Percentiles rank a stretch among this genome's conserved stretches.
These are phyloP conservation scores for Metopia argyrocephala DNA, from an alignment of 2,888 invertebrate species.

Conservation along the genomic window DNA sequence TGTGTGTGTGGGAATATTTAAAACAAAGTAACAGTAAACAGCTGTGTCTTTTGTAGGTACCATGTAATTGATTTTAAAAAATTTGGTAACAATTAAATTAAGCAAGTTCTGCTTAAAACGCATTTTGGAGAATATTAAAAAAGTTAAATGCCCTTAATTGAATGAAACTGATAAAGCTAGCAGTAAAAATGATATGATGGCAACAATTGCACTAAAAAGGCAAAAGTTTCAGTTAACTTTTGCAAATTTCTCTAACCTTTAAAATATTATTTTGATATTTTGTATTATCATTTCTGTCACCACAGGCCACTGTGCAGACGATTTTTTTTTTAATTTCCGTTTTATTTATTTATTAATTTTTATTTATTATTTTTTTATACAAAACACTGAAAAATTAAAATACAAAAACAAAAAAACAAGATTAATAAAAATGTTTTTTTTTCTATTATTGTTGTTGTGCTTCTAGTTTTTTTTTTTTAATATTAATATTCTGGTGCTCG, in stretches of 20 bases:
- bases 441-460: slow-evolving; percentile 4
- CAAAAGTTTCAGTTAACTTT: neutral
- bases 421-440: slow-evolving; percentile 52
- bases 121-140: too few relatives aligned
- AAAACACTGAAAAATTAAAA: neutral
- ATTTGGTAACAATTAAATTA: too few relatives aligned
- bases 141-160: too few relatives aligned
- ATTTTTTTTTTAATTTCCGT: slow-evolving; percentile 36
- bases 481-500: neutral
- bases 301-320: slow-evolving; percentile 40
- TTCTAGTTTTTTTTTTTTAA: slow-evolving; percentile 23
- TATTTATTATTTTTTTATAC: neutral
- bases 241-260: neutral
- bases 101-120: too few relatives aligned
- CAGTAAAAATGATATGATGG: too few relatives aligned
- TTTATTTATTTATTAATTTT: slow-evolving; percentile 13
- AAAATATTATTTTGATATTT: neutral
- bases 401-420: slow-evolving; percentile 38
- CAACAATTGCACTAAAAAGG: too few relatives aligned
- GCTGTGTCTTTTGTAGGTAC: too few relatives aligned
- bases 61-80: too few relatives aligned
- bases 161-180: too few relatives aligned
- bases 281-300: neutral
- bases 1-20: too few relatives aligned
- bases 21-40: too few relatives aligned